Base-by-base conservation (phyloP, 2,888 invertebrate species). In the Eustalomyia histrio region DNA sequence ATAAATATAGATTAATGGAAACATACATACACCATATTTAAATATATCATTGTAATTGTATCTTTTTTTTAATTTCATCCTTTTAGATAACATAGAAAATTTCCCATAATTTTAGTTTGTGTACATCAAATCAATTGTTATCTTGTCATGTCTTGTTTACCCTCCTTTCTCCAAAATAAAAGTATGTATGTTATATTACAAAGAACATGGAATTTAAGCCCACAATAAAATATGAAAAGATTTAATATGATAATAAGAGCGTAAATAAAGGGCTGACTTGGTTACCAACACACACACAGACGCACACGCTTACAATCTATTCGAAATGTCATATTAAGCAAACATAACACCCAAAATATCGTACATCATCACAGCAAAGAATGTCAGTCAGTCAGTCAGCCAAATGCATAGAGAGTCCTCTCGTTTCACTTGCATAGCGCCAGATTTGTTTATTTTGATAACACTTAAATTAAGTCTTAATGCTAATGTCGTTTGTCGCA, bases 401-500 rank as follows among this genome's bases (percentile, higher is more conserved):
- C 57, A 33, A 80, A 80, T 72, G 7, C 8, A 50, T 29, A 58
- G 17, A 47, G 47, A n/a, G 35, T 8, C 39, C 8, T 18, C 12
- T 68, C 24, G 63, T 57, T 35, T 39, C 57, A 21, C 57, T 68
- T 63, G 16, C 50, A 43, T 64, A 64, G 58, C 50, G 69, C 17
- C 67, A 87, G 89, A 89, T 88, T 87, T 88, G 89, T 87, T 89
- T 86, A 83, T 81, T 57, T 83, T 75, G 88, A 88, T 88, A 89
- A 88, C 85, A 88, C 87, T 88, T 88, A 88, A 88, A 89, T 89
- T 88, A 88, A 88, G 88, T 88, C 87, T 87, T 88, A 88, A 88
- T 87, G 86, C 87, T 85, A 88, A 87, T 89, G 88, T 86, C 87
- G 85, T 85, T 84, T 87, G 88, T 87, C 84, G 86, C 86, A 88